phyloP scores from a whole-genome alignment of 64 coral and sea anemone species.

The Pocillopora verrucosa region DNA sequence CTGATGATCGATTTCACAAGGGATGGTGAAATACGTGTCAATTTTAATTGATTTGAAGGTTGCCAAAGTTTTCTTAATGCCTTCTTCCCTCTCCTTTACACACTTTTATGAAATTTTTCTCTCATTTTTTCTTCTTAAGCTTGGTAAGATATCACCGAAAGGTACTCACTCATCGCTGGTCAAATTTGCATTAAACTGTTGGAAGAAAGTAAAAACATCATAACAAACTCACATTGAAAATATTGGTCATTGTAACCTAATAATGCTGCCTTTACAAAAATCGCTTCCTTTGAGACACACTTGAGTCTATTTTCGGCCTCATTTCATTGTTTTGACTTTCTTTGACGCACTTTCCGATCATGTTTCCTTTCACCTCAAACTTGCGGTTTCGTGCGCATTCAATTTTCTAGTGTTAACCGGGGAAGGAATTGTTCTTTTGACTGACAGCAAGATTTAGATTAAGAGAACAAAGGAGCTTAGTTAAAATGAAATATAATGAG shows the following conservation, averaged over 20 bases:
- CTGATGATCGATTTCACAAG: background rate
- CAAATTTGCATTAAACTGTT: conserved; percentile 13
- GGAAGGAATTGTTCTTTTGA: background rate
- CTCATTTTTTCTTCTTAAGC: background rate
- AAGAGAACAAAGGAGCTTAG: background rate
- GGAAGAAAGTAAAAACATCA: background rate
- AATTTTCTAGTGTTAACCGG: background rate
- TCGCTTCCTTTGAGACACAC: background rate
- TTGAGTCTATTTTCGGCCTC: background rate
- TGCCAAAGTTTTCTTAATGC: background rate
- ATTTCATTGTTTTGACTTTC: background rate
- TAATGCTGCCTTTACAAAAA: background rate
- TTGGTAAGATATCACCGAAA: no score
- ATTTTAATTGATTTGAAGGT: background rate
- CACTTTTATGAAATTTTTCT: background rate
- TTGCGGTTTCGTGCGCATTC: background rate
- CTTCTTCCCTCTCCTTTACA: background rate
- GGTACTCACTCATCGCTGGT: no score
- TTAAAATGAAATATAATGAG: background rate
- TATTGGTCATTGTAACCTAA: background rate
- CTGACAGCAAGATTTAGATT: background rate
- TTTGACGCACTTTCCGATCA: background rate
- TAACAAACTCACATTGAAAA: background rate
- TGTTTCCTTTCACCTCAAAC: background rate
- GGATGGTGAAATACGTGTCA: background rate